Evolutionary conservation across 2,113 vertebrate species (phyloP).

Genomic region (Apus apus): DNA sequence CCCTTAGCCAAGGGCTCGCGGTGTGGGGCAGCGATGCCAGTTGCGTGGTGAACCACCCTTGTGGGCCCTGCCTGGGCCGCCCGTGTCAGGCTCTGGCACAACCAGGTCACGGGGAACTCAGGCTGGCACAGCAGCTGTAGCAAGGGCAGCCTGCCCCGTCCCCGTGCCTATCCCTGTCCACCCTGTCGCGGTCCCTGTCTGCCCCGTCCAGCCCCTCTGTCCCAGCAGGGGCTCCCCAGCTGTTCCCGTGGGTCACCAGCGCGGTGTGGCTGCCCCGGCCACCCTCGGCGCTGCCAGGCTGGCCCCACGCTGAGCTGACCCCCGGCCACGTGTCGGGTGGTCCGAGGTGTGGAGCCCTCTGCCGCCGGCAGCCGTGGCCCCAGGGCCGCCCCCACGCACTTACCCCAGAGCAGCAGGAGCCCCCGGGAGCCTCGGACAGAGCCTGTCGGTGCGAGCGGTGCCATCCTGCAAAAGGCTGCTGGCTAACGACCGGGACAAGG

Average conservation of each 20-base stretch:
- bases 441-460: neutral
- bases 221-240: neutral
- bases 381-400: neutral
- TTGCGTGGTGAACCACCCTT: accelerated
- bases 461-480: constrained; percentile 60
- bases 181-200: accelerated
- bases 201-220: neutral
- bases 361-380: too few relatives aligned
- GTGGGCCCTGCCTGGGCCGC: neutral
- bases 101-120: accelerated
- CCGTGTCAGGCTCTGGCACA: accelerated
- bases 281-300: neutral
- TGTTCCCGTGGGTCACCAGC: too few relatives aligned
- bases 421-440: neutral
- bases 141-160: neutral
- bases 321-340: too few relatives aligned
- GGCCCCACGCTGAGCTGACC: neutral
- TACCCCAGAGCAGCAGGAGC: constrained; percentile 63
- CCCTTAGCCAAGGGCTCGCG: accelerated
- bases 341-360: too few relatives aligned
- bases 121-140: neutral
- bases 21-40: accelerated
- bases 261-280: neutral
- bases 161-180: too few relatives aligned
- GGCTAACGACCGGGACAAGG: constrained; percentile 49